Evolutionary conservation across 2,797 vertebrate genomes (phyloP), one percentile per base, ranked within the genome.

Genomic region (Orientallactaga sibirica): DNA sequence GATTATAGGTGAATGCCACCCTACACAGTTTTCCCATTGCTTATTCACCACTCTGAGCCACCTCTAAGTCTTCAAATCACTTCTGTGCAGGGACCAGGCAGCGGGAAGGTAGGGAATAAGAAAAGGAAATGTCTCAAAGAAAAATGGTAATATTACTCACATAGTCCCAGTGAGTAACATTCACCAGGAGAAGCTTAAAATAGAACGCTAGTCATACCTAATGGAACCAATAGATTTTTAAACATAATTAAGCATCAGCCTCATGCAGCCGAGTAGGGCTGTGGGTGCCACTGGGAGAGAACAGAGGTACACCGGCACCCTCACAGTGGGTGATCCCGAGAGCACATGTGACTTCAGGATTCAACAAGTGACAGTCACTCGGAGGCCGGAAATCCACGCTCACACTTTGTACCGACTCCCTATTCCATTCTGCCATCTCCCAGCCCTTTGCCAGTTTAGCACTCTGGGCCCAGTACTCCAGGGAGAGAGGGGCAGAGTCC

Each of bases 141-240:
- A 92, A 95, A 91, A 88, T 88, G 78, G 71, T 86, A 27, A 80
- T 74, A 84, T 43, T 75, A 71, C 66, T 87, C 85, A 92, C 93
- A 92, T 94, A 55, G 80, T 92, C 80, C 93, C 70, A 4, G 73
- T 91, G 93, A 94, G 94, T 92, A 90, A 81, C 74, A 14, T 29
- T 93, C 93, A 82, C 92, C 81, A 62, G 89, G 41, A 64, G 43
- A 83, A 62, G 67, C 82, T 86, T 92, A 95, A 95, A 94, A 91
- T 91, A 95, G 95, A 88, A 90, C 74, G 61, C 82, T 70, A 94
- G 95, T 93, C 95, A 95, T 37, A 88, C 73, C 91, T 88, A 78
- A 77, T 76, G 58, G 74, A 93, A 41, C 68, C 14, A 5, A 52
- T 84, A 62, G 78, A 86, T 78, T 95, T 92, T 95, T 29, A 67